Evolutionary conservation across 2,797 vertebrate species (phyloP), one percentile per base, ranked within the genome.

Genomic region (Sebastes trivittatus): DNA sequence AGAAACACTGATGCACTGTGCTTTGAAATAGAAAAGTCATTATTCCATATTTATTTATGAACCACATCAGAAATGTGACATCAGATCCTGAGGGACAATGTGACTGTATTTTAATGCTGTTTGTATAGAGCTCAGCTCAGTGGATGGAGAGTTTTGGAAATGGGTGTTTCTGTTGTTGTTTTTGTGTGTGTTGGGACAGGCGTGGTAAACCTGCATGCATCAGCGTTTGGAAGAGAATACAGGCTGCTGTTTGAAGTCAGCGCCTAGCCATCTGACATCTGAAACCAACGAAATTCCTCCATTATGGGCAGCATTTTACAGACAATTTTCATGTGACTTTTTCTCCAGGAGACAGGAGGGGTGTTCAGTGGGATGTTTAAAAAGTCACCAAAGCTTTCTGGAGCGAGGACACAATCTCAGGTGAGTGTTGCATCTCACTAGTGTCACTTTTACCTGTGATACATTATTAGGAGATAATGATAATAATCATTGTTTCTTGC

Each of bases 301-400:
- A 49, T 49, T 20, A 20, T 18, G 46, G 46, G 46, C 16, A 49
- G 20, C 7, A 49, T 49, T 18, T 49, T 7, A 20, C 46, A 18
- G 46, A 20, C 46, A 20, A 49, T 49, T 46, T 46, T 6, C 18
- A 4, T 70, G 13, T 55, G 5, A 68, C 14, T 22, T 42, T 55
- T 29, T 38, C 46, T 49, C 3, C 73, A 93, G 90, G 89, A 90
- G 54, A 68, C 83, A 0, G 80, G 80, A 64, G 86, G 87, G 5
- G 59, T 86, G 54, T 87, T 91, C 56, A 75, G 67, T 54, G 91
- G 85, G 16, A 83, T 94, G 56, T 89, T 85, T 36, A 92, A 83
- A 77, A 90, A 84, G 30, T 30, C 83, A 2, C 56, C 78, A 7
- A 94, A 90, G 23, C 65, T 74, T 11, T 56, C 34, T 4, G 75